Base-by-base conservation (phyloP, 2,888 invertebrate species). In the Minunthozetes semirufus region DNA sequence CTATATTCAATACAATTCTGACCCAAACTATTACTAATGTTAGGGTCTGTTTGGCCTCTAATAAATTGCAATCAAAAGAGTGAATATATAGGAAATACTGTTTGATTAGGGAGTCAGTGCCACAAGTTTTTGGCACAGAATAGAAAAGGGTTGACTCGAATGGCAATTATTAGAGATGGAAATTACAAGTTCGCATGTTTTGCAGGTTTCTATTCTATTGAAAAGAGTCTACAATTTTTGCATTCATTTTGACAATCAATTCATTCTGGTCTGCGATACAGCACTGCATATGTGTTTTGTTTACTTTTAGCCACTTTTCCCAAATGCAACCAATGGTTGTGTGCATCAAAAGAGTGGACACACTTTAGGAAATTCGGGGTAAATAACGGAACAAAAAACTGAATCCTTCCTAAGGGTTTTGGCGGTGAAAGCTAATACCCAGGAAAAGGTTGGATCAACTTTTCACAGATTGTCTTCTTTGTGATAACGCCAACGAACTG, bases 111-210 rank as follows among this genome's bases (percentile, higher is more conserved):
- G 63, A 33, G 63, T 29, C 53, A 53, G 19, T 42, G 42, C n/a
- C 61, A 61, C 61, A 61, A 33, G 33, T 33, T 27, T 15, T 17
- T 66, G 38, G n/a, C 33, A 66, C 3, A 38, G 38, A 38, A 27
- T n/a, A n/a, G 63, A 33, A 66, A 66, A 66, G 63, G 63, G 63
- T 66, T 66, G 63, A 33, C 38, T 66, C 19, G 1, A 4, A 27
- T 66, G n/a, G n/a, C n/a, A 27, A 9, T 38, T 66, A 66, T 66
- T 38, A 42, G 33, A 4, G 17, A 9, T 66, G 63, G 42, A 42
- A 42, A 66, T 66, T 66, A 38, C 63, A 66, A 66, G 63, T 66
- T 66, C 19, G 63, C 63, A 66, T 66, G 63, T 66, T 66, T 66
- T 66, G 19, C 63, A 66, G 33, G 33, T 66, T 29, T 66, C 19